Percentiles rank a stretch among this genome's conserved stretches.
Conservation (phyloP, 2,888 invertebrate genomes). For the Agrotis clavis region DNA sequence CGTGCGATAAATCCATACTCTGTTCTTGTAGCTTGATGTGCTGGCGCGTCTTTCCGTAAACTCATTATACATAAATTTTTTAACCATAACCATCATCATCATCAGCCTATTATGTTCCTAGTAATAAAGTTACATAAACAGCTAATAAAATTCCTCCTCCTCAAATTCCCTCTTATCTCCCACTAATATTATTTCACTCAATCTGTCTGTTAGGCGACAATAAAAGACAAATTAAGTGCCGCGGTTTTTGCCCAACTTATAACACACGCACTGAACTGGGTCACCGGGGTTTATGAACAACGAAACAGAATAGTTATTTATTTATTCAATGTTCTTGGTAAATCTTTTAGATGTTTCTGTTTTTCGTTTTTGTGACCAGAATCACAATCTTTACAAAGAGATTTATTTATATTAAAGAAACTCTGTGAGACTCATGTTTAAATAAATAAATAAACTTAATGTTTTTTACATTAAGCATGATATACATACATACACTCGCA, state of each 20-base stretch:
- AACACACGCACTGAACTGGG: constrained; percentile 36
- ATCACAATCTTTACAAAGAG: not conserved
- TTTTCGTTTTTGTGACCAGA: not conserved
- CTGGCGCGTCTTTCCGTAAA: too few species aligned
- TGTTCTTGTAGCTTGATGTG: too few species aligned
- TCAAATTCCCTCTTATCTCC: constrained; percentile 13
- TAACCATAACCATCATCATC: too few species aligned
- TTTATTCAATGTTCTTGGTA: constrained; percentile 37
- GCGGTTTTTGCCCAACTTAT: constrained; percentile 40
- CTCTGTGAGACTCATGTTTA: too few species aligned
- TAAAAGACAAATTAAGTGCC: constrained; percentile 55
- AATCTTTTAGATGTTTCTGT: constrained; percentile 18
- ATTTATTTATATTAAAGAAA: too few species aligned
- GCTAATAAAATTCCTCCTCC: constrained; percentile 7
- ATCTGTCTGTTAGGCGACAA: constrained; percentile 44
- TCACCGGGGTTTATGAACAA: constrained; percentile 18
- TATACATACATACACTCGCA: too few species aligned
- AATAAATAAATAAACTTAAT: too few species aligned
- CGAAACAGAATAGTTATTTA: constrained; percentile 25
- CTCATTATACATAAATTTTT: too few species aligned
- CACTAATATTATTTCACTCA: constrained; percentile 47
- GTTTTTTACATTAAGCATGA: too few species aligned
- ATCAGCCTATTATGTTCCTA: too few species aligned
- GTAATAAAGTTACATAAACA: not conserved
- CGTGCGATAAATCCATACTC: too few species aligned